These are phyloP conservation scores for Lagopus leucura DNA, from an alignment of 2,113 vertebrate genomes.

Conservation along the genomic window DNA sequence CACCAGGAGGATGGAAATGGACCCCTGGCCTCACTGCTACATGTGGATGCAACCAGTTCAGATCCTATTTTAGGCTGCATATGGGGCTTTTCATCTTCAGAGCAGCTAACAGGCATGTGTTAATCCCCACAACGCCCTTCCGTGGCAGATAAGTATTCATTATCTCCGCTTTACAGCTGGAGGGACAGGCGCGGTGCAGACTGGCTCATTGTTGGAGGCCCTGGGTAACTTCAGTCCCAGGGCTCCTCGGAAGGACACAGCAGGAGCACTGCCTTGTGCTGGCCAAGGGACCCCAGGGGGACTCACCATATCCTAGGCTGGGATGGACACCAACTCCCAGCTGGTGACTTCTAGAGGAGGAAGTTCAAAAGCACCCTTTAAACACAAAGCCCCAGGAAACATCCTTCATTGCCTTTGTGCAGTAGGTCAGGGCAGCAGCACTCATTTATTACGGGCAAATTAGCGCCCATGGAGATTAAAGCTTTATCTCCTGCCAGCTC, in stretches of 20 bases:
- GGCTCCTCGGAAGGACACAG: background rate
- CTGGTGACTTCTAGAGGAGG: background rate
- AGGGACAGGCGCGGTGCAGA: background rate
- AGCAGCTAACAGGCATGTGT: conserved; percentile 35
- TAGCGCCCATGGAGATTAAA: conserved; percentile 10
- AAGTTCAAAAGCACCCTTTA: conserved; percentile 8
- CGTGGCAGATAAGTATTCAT: conserved; percentile 45
- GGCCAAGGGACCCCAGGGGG: background rate
- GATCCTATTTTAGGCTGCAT: conserved; percentile 50
- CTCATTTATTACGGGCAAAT: conserved; percentile 44
- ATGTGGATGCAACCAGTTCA: conserved; percentile 55
- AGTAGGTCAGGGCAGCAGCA: rapidly evolving
- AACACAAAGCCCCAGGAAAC: background rate
- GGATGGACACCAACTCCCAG: background rate
- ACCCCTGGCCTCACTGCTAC: conserved; percentile 23
- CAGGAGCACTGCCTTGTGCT: rapidly evolving
- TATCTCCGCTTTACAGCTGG: conserved; percentile 42
- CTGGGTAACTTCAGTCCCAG: background rate
- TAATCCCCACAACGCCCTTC: conserved; percentile 35
- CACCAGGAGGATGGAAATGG: background rate
- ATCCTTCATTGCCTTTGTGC: background rate
- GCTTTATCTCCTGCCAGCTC: background rate
- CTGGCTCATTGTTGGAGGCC: background rate
- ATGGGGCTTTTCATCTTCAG: conserved; percentile 48
- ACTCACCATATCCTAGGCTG: background rate